Percentiles rank a stretch among this genome's conserved stretches.
phyloP scores from a whole-genome alignment of 1,140 invertebrate genomes.

The Drosophila prosaltans region DNA sequence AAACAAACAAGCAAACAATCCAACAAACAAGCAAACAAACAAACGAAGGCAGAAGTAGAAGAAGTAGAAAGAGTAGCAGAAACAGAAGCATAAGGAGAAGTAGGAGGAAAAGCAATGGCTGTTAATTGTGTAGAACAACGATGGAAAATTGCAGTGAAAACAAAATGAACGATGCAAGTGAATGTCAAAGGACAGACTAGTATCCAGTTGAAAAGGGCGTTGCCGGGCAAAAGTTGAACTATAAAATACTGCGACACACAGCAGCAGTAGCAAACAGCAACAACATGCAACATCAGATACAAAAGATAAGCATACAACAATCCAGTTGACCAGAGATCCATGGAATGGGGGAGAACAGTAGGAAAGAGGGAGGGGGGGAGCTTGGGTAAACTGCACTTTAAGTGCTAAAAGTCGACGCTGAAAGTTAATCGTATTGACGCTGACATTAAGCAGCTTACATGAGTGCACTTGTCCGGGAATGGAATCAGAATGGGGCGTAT shows the following conservation, averaged over 20 bases:
- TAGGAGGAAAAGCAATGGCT: constrained; percentile 52
- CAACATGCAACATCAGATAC: constrained; percentile 53
- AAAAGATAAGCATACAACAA: constrained; percentile 24
- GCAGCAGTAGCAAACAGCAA: no score
- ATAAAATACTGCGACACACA: constrained; percentile 66
- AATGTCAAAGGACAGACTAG: constrained; percentile 52
- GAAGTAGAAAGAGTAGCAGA: background rate
- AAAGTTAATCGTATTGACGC: constrained; percentile 66
- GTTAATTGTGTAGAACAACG: constrained; percentile 79
- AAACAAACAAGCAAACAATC: constrained; percentile 34
- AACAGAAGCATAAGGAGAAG: background rate
- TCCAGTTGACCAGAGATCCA: constrained; percentile 26
- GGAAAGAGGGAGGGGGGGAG: background rate
- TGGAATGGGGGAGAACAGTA: background rate
- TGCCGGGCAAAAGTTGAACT: constrained; percentile 52
- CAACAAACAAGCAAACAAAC: constrained; percentile 39
- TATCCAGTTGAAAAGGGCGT: constrained; percentile 28
- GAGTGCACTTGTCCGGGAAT: constrained; percentile 34
- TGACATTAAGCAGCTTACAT: constrained; percentile 64
- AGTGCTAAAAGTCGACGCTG: constrained; percentile 65
- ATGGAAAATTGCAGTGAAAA: constrained; percentile 78
- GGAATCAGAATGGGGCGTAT: constrained; percentile 17
- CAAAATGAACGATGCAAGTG: constrained; percentile 69
- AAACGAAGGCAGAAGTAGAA: constrained; percentile 18
- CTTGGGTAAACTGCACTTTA: constrained; percentile 57